These are phyloP conservation scores for Acanthosepion lycidas DNA, from an alignment of 2,888 invertebrate genomes.

Conservation along the genomic window DNA sequence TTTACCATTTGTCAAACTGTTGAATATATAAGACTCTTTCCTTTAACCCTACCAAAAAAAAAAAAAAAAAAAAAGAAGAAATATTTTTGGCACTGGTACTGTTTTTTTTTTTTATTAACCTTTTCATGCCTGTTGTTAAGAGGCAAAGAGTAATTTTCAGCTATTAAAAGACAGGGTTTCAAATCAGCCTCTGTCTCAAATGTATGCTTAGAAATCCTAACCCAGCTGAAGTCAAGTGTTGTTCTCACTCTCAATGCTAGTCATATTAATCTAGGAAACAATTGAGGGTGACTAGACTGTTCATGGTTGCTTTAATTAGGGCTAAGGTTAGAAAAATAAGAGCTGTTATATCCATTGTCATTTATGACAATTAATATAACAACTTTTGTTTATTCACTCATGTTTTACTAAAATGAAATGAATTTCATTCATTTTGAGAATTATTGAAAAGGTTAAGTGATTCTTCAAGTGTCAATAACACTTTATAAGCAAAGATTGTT, in stretches of 20 bases:
- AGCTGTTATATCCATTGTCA: background rate
- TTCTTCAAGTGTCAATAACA: background rate
- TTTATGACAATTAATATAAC: background rate
- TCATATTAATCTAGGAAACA: background rate
- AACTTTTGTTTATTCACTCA: background rate
- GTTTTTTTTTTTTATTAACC: no score
- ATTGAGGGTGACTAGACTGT: background rate
- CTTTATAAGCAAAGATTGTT: background rate
- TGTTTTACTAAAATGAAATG: background rate
- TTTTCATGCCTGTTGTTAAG: no score
- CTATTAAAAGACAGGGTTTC: no score
- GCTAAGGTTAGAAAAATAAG: background rate
- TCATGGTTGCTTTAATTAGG: background rate
- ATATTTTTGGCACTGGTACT: no score
- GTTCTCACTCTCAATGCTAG: background rate
- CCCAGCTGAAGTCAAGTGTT: background rate
- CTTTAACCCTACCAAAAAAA: no score
- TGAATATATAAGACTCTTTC: no score
- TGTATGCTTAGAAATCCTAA: background rate
- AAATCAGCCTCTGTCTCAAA: no score
- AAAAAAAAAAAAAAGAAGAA: no score
- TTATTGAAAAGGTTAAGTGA: background rate
- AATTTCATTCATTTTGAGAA: background rate
- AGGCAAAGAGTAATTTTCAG: no score
- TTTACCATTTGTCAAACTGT: no score